Conservation (phyloP, 2,797 vertebrate genomes). For the Avahi laniger region DNA sequence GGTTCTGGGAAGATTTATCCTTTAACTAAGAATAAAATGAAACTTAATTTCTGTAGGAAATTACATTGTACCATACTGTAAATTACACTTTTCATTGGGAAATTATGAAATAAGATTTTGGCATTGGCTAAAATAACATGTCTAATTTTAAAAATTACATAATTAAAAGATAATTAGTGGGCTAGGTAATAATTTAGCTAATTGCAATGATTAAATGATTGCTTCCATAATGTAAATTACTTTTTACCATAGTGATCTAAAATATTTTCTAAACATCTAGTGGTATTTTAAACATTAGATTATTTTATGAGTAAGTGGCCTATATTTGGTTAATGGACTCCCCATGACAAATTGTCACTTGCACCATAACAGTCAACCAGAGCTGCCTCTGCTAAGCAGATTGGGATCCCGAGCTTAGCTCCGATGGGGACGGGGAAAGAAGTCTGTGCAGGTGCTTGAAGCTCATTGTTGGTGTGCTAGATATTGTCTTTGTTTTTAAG, state of each 20-base stretch:
- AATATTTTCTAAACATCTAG: conserved; percentile 72
- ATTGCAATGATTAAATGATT: conserved; percentile 74
- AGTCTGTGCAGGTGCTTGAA: not conserved
- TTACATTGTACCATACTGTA: conserved; percentile 57
- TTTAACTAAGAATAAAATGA: conserved; percentile 71
- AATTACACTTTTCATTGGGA: conserved; percentile 65
- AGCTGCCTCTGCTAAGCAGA: not conserved
- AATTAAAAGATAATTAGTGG: conserved; percentile 73
- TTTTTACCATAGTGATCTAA: conserved; percentile 55
- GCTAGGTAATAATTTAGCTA: conserved; percentile 75
- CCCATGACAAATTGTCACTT: not conserved
- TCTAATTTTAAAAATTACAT: conserved; percentile 64
- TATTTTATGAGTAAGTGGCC: conserved; percentile 21
- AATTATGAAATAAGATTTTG: conserved; percentile 71
- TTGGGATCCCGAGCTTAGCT: not conserved
- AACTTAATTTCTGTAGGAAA: conserved; percentile 71
- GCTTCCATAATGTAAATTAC: conserved; percentile 70
- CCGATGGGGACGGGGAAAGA: not conserved
- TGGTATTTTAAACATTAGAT: conserved; percentile 45
- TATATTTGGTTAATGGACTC: conserved; percentile 35
- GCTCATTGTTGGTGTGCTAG: not conserved
- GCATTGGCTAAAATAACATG: conserved; percentile 56
- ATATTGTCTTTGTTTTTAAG: not conserved
- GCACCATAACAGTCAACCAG: not conserved
- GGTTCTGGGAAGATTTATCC: conserved; percentile 49